Evolutionary conservation across 2,113 vertebrate species (phyloP), one percentile per base, ranked within the genome.

Genomic region (Hypocryptadius cinnamomeus): DNA sequence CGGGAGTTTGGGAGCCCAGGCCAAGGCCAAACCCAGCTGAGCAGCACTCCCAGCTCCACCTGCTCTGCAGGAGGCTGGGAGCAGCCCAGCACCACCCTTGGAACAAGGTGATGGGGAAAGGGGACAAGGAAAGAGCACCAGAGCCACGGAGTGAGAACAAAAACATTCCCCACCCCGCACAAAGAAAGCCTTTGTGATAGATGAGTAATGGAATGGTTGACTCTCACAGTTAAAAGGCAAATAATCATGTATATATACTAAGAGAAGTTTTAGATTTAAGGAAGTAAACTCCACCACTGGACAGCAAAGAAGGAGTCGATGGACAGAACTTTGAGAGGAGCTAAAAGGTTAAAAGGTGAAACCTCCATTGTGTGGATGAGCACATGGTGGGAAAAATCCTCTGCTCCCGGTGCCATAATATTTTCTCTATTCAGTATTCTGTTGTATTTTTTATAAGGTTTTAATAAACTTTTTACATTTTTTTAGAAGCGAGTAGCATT

Each of bases 1-100:
- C 2, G 0, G 1, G 8, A 24, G 0, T 24, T 30, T 20, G 8
- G 19, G 10, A 31, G 8, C 25, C 5, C 1, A 73, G 51, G 13
- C 19, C 22, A 54, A 39, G 47, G 28, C 25, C 10, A 37, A 27
- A 17, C 4, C 4, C 18, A 27, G 44, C 39, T 20, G 44, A 23
- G 70, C 47, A 33, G 64, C 7, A 15, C 40, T 76, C 25, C 47
- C 44, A 14, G 89, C 15, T 22, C 28, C 24, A 4, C 2, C 47
- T 68, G 39, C 74, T 2, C 2, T 5, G 0, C 51, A 16, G 47
- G 22, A 35, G 24, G 4, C 81, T 20, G 27, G n/a, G 18, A 18
- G 20, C 27, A 24, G 45, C 3, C 35, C 35, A 15, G 79, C 13
- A 19, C 25, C 28, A 5, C 3, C 53, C 54, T 28, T 3, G 11